Evolutionary conservation across 1,140 invertebrate genomes (phyloP).

Genomic region (Apis florea): DNA sequence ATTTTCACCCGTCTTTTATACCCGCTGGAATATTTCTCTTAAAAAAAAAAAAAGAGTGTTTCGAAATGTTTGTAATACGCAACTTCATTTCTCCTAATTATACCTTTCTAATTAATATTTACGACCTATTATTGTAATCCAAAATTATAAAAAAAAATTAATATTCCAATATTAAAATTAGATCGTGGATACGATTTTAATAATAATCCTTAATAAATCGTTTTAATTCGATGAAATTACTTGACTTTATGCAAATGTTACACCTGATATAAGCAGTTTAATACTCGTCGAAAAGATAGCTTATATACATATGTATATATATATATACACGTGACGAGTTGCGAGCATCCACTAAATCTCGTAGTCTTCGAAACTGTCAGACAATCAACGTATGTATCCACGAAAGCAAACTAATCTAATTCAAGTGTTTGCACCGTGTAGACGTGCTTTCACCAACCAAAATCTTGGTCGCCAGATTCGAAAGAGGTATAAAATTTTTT

Average conservation of each 20-base stretch:
- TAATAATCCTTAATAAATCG: no score
- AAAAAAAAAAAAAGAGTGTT: no score
- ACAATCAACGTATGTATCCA: slow-evolving; percentile 39
- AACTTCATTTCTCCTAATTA: no score
- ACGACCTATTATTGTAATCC: no score
- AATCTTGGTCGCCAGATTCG: not conserved
- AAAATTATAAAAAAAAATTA: no score
- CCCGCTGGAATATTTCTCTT: no score
- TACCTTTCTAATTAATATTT: no score
- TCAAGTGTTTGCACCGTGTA: slow-evolving; percentile 43
- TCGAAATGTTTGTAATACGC: no score
- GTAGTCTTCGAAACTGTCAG: slow-evolving; percentile 22
- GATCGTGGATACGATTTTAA: no score
- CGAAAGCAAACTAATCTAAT: slow-evolving; percentile 50
- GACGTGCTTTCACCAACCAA: not conserved
- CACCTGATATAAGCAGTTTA: no score
- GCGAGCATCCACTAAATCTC: slow-evolving; percentile 28
- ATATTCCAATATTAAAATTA: no score
- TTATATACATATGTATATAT: not conserved
- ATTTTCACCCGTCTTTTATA: no score
- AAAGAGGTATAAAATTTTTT: not conserved
- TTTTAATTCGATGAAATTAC: not conserved
- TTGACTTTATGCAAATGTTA: not conserved
- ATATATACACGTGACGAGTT: slow-evolving; percentile 15
- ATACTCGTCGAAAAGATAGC: not conserved